A percentile compares a stretch with the other conserved stretches of the same genome.
These are phyloP conservation scores for Dermochelys coriacea DNA, from an alignment of 2,797 vertebrate genomes.

Conservation along the genomic window DNA sequence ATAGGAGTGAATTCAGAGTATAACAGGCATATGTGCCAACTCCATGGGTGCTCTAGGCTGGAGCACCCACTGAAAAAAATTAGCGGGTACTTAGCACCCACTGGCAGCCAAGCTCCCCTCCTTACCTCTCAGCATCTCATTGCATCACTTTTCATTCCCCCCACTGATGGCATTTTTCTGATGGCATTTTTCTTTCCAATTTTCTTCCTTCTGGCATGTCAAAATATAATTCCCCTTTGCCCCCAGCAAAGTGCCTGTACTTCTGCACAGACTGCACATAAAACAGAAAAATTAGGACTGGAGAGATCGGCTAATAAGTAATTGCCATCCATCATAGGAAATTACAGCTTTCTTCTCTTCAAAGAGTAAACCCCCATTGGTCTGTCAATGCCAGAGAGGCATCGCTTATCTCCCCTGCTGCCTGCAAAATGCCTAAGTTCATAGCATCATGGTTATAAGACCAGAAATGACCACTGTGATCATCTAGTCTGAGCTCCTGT, in stretches of 20 bases:
- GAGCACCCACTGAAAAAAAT: too few relatives aligned
- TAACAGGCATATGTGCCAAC: too few relatives aligned
- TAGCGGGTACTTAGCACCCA: too few relatives aligned
- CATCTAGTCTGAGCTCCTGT: background rate
- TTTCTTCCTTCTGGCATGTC: background rate
- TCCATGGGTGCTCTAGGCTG: too few relatives aligned
- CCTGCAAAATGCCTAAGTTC: background rate
- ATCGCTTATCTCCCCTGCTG: background rate
- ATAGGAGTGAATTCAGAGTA: background rate
- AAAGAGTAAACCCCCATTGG: background rate
- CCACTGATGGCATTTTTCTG: background rate
- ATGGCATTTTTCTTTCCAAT: background rate
- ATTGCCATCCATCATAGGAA: conserved; percentile 13
- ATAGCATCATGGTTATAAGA: background rate
- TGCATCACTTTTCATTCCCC: background rate
- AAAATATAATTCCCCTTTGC: background rate
- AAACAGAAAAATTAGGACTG: background rate
- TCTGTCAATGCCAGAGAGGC: background rate
- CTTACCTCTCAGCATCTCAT: too few relatives aligned
- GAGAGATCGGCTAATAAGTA: background rate
- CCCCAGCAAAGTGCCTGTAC: background rate
- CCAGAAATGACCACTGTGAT: background rate
- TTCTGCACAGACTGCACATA: background rate
- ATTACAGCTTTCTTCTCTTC: background rate
- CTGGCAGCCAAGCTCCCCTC: too few relatives aligned